These are phyloP conservation scores for Drosophila paramelanica DNA, from an alignment of 2,888 invertebrate genomes.

Conservation along the genomic window DNA sequence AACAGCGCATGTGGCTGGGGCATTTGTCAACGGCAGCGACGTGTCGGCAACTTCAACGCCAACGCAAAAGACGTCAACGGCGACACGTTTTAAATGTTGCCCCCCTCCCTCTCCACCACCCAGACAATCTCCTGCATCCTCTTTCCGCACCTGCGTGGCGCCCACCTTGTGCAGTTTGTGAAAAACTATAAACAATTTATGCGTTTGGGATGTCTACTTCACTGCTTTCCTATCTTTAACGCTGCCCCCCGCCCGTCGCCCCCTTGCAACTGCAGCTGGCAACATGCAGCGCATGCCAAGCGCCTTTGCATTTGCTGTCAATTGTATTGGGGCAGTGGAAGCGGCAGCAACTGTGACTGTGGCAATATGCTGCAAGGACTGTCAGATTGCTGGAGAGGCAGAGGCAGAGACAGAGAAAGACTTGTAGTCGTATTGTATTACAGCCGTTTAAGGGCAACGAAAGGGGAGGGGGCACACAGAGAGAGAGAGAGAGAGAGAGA, in stretches of 20 bases:
- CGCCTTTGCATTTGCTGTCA: conserved; percentile 77
- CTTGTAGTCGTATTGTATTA: conserved; percentile 58
- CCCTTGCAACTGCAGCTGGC: conserved; percentile 10
- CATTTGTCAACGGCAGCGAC: conserved; percentile 75
- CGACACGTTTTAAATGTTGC: conserved; percentile 53
- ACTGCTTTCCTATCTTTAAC: conserved; percentile 3
- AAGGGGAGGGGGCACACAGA: neutral
- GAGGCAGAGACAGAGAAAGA: conserved; percentile 3
- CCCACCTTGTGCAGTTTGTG: conserved; percentile 37
- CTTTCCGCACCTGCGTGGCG: conserved; percentile 20
- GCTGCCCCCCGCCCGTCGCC: neutral
- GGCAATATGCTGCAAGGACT: conserved; percentile 14
- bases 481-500: neutral
- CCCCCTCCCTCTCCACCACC: neutral
- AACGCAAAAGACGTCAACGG: conserved; percentile 56
- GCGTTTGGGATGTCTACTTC: conserved; percentile 70
- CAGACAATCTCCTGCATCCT: neutral
- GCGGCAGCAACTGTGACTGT: conserved; percentile 31
- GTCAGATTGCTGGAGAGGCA: neutral
- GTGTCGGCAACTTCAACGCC: conserved; percentile 77
- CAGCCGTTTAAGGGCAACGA: conserved; percentile 31
- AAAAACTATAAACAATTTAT: conserved; percentile 76
- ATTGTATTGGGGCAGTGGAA: conserved; percentile 48
- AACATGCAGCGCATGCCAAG: conserved; percentile 74
- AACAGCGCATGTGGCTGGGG: conserved; percentile 73